Evolutionary conservation across 2,797 vertebrate species (phyloP), one percentile per base, ranked within the genome.

Genomic region (Catamblyrhynchus diadema): DNA sequence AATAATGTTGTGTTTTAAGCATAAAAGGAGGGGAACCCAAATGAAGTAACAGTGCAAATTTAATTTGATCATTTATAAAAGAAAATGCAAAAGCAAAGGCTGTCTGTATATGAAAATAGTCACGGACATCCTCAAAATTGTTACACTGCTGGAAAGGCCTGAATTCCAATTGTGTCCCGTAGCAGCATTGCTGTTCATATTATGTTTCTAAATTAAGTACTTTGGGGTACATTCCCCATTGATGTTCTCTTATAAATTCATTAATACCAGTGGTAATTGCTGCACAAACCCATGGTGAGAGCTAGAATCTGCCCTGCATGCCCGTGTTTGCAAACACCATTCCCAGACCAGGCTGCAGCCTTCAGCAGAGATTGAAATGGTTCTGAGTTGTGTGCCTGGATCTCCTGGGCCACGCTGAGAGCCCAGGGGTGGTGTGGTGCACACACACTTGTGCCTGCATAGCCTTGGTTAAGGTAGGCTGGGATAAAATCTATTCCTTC

Each of bases 51-150:
- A 28, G 86, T 70, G 42, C 71, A 66, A 62, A 71, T 83, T 92
- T 90, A 77, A 87, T 92, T 90, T 77, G 51, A 48, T 88, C 57
- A 30, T 81, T 94, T 93, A 60, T 79, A 53, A 79, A 89, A 90
- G n/a, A 66, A 87, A 94, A 88, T 0, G 7, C 78, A 74, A 64
- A 83, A 59, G 47, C 50, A 86, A 83, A 70, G 3, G 22, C 30
- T 50, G 10, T 16, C 23, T 28, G n/a, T 72, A 1, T 28, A 39
- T 82, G 85, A 60, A 85, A 88, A 70, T 28, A 80, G n/a, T 10
- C 41, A 14, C 28, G 78, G 62, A 88, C 71, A 88, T 81, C 39
- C 77, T 87, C 50, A 75, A 9, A 73, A 54, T 61, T 51, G 33
- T 53, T 65, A 24, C 4, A 20, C 6, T 14, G 23, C 4, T 67